Base-by-base conservation (phyloP, 1,140 invertebrate species). In the Listronotus bonariensis region DNA sequence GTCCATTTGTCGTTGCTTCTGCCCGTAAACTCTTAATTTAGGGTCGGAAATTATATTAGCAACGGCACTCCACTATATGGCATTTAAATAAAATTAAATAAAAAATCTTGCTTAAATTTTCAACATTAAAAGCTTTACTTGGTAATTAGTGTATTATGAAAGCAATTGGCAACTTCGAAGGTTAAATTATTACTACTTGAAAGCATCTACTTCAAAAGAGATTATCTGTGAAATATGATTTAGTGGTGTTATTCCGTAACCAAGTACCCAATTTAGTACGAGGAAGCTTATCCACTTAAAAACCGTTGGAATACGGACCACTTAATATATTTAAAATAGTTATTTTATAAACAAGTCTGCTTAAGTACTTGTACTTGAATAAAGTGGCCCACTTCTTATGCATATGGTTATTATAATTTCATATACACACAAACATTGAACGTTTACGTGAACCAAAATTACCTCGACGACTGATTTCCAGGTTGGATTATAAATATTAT, bases 331-430 rank as follows among this genome's bases (percentile, higher is more conserved):
- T 71, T 71, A 75, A 75, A 75, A 74, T 75, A 75, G 74, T 72
- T 73, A 72, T 72, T 74, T 75, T 75, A 75, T 74, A 74, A 74
- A 75, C 74, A 75, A 73, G 71, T 69, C 71, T 67, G 59, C 54
- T 65, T 75, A 75, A 75, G 74, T 75, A 74, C 57, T 51, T 64
- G 67, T 66, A 74, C 74, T 75, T 75, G 74, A 74, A 71, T 57
- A 68, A 75, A 75, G 74, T 75, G 74, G 69, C 68, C 69, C 70
- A 73, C 72, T 72, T 74, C 74, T 71, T 65, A 65, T 63, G 61
- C 74, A 74, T 72, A 69, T 75, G 74, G 74, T 75, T 75, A 75
- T 75, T 75, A 75, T 75, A 75, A 75, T 73, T 46, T 70, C 71
- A 65, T 74, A 42, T 51, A 45, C 38, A 70, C 38, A 60, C 65